Conservation (phyloP, 2,113 vertebrate genomes). For the Micromys minutus region DNA sequence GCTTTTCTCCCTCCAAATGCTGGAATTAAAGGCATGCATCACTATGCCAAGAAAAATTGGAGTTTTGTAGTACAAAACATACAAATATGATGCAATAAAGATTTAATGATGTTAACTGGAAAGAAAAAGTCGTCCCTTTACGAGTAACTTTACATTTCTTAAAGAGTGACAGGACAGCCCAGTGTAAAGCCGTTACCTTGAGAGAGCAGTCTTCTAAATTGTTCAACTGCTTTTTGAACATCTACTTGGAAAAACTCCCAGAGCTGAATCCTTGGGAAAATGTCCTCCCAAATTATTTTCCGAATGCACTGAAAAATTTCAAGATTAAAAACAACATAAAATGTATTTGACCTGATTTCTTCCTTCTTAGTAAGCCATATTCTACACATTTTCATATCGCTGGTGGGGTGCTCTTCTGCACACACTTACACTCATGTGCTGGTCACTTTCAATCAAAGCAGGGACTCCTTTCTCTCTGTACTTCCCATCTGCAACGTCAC, state of each 20-base stretch:
- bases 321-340: slow-evolving; percentile 32
- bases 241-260: slow-evolving; percentile 98
- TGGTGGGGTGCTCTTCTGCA: neutral
- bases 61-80: neutral
- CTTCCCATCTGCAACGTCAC: slow-evolving; percentile 88
- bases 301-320: slow-evolving; percentile 86
- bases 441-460: slow-evolving; percentile 87
- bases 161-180: neutral
- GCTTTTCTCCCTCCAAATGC: neutral
- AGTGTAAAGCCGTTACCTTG: slow-evolving; percentile 82
- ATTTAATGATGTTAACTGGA: neutral
- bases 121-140: neutral
- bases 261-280: slow-evolving; percentile 90
- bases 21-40: neutral
- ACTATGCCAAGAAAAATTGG: neutral
- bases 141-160: neutral
- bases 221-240: slow-evolving; percentile 87
- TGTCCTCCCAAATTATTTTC: slow-evolving; percentile 88
- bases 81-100: neutral
- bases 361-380: neutral
- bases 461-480: slow-evolving; percentile 86
- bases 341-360: neutral
- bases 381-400: neutral
- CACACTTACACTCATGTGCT: slow-evolving; percentile 89
- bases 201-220: slow-evolving; percentile 89